Base-by-base conservation (phyloP, 2,888 invertebrate genomes). In the Melanostoma mellinum region DNA sequence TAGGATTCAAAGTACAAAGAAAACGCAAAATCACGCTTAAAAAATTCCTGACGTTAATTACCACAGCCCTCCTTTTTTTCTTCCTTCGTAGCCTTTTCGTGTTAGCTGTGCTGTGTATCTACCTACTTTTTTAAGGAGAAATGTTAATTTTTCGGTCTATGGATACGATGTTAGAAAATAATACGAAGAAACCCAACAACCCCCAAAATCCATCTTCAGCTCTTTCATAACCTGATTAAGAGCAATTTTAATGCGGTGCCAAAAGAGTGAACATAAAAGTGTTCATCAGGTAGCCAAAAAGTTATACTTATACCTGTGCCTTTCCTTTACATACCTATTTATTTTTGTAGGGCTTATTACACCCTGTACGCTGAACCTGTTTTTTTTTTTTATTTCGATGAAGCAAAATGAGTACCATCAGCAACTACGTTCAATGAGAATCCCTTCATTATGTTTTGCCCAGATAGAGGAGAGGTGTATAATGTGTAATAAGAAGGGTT, bases 191-290 rank as follows among this genome's bases (percentile, higher is more conserved):
- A 42, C 2, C 9, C 52, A 10, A 63, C 10, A 46, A 20, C 38
- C 32, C 33, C 53, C 56, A 20, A 20, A 20, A 20, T 20, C 20
- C 20, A 20, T 20, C 38, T 36, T 20, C 56, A 60, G 36, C 60
- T 53, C 60, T 48, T 63, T 61, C 76, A 77, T 77, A 71, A 71
- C 71, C 63, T 77, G 71, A 77, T 77, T 77, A 77, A 77, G 76
- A 71, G 76, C 56, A 52, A 69, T 71, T 77, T 77, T 77, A 77
- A 77, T 77, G 63, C 69, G 76, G 76, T 77, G 76, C 76, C 76
- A 77, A 77, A 77, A 77, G 76, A 77, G 76, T 77, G 69, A 40
- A 69, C 63, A 77, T 77, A 77, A 77, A 77, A 77, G 71, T 69
- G 42, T 69, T 69, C 76, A 77, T 77, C 76, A 69, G 76, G 69